Evolutionary conservation across 2,888 invertebrate species (phyloP).

Genomic region (Bombylius discolor): DNA sequence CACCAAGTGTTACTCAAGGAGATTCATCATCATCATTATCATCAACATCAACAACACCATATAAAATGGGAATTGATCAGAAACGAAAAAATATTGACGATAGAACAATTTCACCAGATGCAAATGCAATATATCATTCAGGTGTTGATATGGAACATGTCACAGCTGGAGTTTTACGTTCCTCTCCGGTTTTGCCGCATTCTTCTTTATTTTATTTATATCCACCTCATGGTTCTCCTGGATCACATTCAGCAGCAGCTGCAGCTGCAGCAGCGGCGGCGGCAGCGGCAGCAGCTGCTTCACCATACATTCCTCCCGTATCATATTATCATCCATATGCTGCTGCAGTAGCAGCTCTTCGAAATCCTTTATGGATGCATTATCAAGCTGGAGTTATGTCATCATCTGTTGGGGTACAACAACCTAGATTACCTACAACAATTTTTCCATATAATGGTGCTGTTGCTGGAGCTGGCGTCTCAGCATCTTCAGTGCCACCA

Average conservation of each 20-base stretch:
- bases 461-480: background rate
- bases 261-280: conserved; percentile 22
- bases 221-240: conserved; percentile 26
- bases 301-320: conserved; percentile 33
- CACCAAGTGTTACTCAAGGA: background rate
- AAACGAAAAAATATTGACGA: conserved; percentile 7
- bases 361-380: conserved; percentile 41
- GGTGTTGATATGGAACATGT: conserved; percentile 8
- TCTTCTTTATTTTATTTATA: conserved; percentile 34
- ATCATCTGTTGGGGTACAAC: conserved; percentile 12
- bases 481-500: conserved; percentile 23
- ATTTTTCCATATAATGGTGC: conserved; percentile 22
- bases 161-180: conserved; percentile 5
- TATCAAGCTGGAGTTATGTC: conserved; percentile 35
- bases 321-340: conserved; percentile 33
- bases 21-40: background rate
- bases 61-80: conserved; percentile 9
- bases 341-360: conserved; percentile 33
- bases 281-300: conserved; percentile 26
- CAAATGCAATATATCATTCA: conserved; percentile 7
- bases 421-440: conserved; percentile 36
- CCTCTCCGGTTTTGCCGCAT: conserved; percentile 15
- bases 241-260: conserved; percentile 18
- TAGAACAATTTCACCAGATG: conserved; percentile 6
- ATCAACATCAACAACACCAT: conserved; percentile 1